Evolutionary conservation across 2,888 invertebrate genomes (phyloP).

Genomic region (Mayetiola destructor): DNA sequence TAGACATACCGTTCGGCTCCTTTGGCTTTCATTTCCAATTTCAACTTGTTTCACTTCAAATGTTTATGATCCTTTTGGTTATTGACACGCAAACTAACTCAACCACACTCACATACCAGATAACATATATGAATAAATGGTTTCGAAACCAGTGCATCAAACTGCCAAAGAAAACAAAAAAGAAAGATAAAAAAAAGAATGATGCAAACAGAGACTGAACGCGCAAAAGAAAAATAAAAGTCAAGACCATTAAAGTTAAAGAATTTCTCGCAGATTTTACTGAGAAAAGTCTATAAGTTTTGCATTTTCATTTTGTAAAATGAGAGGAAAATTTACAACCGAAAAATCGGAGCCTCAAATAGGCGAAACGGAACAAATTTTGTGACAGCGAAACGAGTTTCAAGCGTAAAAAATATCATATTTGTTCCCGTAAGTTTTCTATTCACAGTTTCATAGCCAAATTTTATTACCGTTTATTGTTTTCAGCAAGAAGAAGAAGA

Average conservation of each 20-base stretch:
- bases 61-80: not conserved
- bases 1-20: not conserved
- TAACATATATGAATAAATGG: too few species aligned
- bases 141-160: too few species aligned
- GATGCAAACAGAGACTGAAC: too few species aligned
- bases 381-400: not conserved
- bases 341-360: too few species aligned
- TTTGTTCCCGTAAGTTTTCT: too few species aligned
- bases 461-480: too few species aligned
- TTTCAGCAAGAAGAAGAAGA: too few species aligned
- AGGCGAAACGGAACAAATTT: too few species aligned
- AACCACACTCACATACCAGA: too few species aligned
- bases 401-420: slow-evolving; percentile 10
- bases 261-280: slow-evolving; percentile 3
- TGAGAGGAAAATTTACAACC: not conserved
- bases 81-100: slow-evolving; percentile 3
- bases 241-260: not conserved
- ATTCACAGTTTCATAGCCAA: too few species aligned
- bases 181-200: too few species aligned
- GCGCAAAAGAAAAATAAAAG: not conserved
- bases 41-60: not conserved
- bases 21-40: not conserved
- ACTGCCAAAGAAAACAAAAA: too few species aligned
- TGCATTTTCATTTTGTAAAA: not conserved
- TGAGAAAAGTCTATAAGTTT: slow-evolving; percentile 8